These are phyloP conservation scores for Platycheirus albimanus DNA, from an alignment of 2,888 invertebrate genomes.

Conservation along the genomic window DNA sequence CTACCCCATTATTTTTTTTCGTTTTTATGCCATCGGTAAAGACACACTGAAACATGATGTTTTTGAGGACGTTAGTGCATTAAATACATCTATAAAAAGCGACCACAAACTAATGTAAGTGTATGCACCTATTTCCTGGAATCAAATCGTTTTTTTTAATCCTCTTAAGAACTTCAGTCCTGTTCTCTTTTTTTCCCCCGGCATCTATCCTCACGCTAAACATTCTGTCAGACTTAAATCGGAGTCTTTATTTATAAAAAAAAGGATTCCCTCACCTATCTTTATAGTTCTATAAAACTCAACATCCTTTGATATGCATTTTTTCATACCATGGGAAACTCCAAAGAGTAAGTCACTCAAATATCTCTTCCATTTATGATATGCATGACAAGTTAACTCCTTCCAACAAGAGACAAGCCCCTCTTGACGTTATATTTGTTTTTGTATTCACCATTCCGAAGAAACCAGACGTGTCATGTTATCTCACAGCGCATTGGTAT, in stretches of 20 bases:
- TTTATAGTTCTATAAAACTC: slow-evolving; percentile 32
- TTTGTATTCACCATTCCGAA: slow-evolving; percentile 27
- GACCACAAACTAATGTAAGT: no score
- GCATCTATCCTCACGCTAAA: slow-evolving; percentile 6
- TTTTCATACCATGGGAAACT: slow-evolving; percentile 27
- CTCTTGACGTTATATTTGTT: slow-evolving; percentile 16
- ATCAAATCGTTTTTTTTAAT: slow-evolving; percentile 22
- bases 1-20: no score
- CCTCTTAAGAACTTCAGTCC: slow-evolving; percentile 27
- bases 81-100: no score
- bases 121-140: slow-evolving; percentile 30
- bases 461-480: slow-evolving; percentile 75
- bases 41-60: no score
- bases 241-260: slow-evolving; percentile 14
- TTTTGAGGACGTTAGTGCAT: no score
- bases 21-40: no score
- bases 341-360: slow-evolving; percentile 69
- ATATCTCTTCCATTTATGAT: slow-evolving; percentile 32
- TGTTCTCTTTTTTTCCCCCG: slow-evolving; percentile 12
- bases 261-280: slow-evolving; percentile 41
- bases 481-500: slow-evolving; percentile 42
- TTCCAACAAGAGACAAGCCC: slow-evolving; percentile 57
- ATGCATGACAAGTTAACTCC: slow-evolving; percentile 74
- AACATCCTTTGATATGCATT: slow-evolving; percentile 39
- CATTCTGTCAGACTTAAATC: slow-evolving; percentile 58